These are phyloP conservation scores for Chlamydotis undulata DNA, from an alignment of 2,113 vertebrate genomes.

Conservation along the genomic window DNA sequence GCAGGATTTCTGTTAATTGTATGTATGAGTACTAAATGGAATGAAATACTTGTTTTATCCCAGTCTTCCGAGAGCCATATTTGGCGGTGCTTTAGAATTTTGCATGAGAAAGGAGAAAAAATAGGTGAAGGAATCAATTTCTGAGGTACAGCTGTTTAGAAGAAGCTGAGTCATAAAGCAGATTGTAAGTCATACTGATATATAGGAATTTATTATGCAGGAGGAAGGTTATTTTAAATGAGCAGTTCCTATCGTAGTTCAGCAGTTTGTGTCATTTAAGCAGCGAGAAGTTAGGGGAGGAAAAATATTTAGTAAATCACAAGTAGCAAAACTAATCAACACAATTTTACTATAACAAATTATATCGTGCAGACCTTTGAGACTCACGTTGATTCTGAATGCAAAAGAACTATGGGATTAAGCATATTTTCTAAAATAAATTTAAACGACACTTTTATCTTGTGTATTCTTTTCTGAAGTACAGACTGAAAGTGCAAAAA, in stretches of 20 bases:
- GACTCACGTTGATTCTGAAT: background rate
- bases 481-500: background rate
- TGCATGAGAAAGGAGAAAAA: background rate
- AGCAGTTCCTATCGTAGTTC: background rate
- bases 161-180: background rate
- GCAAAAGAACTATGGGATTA: background rate
- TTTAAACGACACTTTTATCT: background rate
- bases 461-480: background rate
- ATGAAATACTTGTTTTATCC: background rate
- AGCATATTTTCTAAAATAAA: background rate
- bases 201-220: background rate
- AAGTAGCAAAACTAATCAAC: constrained; percentile 65
- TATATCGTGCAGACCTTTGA: background rate
- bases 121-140: background rate
- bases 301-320: constrained; percentile 43
- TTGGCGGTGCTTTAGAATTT: background rate
- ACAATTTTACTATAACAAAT: background rate
- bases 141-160: background rate
- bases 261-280: background rate
- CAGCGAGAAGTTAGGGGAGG: background rate
- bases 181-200: background rate
- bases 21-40: background rate
- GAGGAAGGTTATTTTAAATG: background rate
- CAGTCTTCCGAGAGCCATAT: background rate
- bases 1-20: background rate